Evolutionary conservation across 2,797 vertebrate species (phyloP), one percentile per base, ranked within the genome.

Genomic region (Lateolabrax maculatus): DNA sequence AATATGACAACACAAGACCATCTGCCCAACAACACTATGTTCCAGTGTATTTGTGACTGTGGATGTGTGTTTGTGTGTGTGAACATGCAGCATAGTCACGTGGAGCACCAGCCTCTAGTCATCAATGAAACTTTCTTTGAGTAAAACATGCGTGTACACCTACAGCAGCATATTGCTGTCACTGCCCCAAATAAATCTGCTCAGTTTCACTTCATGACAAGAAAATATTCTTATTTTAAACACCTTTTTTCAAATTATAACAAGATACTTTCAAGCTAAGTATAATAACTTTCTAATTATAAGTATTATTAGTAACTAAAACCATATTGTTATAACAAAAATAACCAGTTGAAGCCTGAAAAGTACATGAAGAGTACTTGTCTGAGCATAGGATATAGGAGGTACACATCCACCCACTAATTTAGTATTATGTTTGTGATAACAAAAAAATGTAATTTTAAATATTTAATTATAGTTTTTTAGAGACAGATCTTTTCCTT

Each of bases 11-110:
- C 68, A 71, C 9, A 1, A 81, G 78, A 60, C 65, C n/a, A 1
- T 85, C 83, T 85, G 80, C 79, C 87, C 77, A 65, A 84, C 79
- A 81, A 85, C 82, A 63, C 55, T 29, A 5, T 31, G 21, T 10
- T 5, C 25, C 41, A 15, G 27, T 49, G 36, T 65, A 9, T 51
- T 8, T 36, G 36, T 55, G 46, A 21, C 64, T 66, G 57, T 69
- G 63, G 43, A 44, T 53, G 76, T 46, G 11, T 55, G n/a, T 66
- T 48, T 69, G 72, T 64, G 25, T 41, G 34, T 23, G n/a, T 36
- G 49, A 75, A 55, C 29, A 51, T 87, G 86, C 77, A 62, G 66
- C 31, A 18, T 25, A 76, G 37, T 79, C 86, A 89, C 77, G 15
- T 87, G 69, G 75, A 68, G 10, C 11, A 27, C 10, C 36, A 11